phyloP scores from a whole-genome alignment of 2,888 invertebrate genomes.

The Baccha elongata region DNA sequence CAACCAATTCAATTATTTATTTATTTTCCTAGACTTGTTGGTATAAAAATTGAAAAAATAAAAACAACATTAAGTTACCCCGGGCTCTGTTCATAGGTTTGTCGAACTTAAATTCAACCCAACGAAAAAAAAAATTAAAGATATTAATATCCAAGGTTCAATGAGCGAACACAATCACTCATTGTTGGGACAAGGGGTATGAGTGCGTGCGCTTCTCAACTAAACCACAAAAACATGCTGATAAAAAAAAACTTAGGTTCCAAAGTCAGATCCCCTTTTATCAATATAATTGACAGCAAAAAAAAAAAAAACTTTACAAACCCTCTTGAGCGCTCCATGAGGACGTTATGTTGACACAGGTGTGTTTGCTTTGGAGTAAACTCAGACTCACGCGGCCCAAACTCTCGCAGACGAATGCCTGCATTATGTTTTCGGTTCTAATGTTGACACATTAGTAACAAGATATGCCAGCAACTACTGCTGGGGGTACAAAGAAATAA shows the following conservation, averaged over 20 bases:
- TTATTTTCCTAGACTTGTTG: constrained; percentile 5
- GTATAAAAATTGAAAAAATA: neutral
- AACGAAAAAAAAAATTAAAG: constrained; percentile 2
- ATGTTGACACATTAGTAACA: constrained; percentile 72
- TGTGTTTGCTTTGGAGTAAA: constrained; percentile 75
- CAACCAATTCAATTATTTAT: constrained; percentile 9
- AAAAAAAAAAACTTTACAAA: constrained; percentile 33
- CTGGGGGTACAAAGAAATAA: constrained; percentile 57
- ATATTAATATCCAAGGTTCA: constrained; percentile 60
- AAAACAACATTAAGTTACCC: constrained; percentile 27
- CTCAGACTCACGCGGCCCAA: constrained; percentile 64
- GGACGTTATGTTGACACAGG: constrained; percentile 79
- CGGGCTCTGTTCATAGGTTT: constrained; percentile 45
- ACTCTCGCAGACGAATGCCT: constrained; percentile 70
- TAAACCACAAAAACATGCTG: constrained; percentile 37
- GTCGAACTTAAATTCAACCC: constrained; percentile 3
- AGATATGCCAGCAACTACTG: constrained; percentile 56
- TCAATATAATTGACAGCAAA: constrained; percentile 20
- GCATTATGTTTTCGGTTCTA: constrained; percentile 76
- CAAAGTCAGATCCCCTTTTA: constrained; percentile 23
- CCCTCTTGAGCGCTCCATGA: constrained; percentile 47
- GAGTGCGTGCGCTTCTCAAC: constrained; percentile 47
- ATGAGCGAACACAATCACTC: constrained; percentile 63
- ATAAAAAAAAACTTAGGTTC: constrained; percentile 20
- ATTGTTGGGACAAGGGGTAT: constrained; percentile 60